Base-by-base conservation (phyloP, 1,140 invertebrate species). In the Choristoneura fumiferana region DNA sequence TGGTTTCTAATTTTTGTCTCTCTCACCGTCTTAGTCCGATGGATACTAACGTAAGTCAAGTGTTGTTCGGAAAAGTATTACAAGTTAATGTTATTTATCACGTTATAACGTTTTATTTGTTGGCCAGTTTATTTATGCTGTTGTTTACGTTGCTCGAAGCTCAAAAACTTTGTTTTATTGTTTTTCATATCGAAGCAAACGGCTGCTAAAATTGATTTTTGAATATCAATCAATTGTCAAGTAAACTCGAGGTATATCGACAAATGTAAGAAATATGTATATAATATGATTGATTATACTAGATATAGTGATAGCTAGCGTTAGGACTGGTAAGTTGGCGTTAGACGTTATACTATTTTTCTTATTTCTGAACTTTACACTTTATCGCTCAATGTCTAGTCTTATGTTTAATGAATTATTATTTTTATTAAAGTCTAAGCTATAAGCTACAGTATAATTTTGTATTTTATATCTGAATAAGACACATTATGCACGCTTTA, bases 81-180 rank as follows among this genome's bases (percentile, higher is more conserved):
- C n/a, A n/a, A n/a, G n/a, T n/a, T n/a, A n/a, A n/a, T n/a, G n/a
- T n/a, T n/a, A n/a, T n/a, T 43, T 43, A 52, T 8, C 55, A 43
- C 74, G 76, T 80, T 72, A 83, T 82, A 81, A 72, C 61, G n/a
- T n/a, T 67, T 62, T 75, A 70, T 74, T 71, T 64, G n/a, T 79
- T 78, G 59, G 73, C 80, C 80, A 85, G 79, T 85, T 79, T 82
- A 79, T 79, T 78, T 85, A 76, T 81, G 72, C 78, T 78, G 53
- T n/a, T n/a, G n/a, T n/a, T 73, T 78, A 71, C 61, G 64, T 60
- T 60, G 73, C 72, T 80, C 54, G 71, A 61, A 81, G 76, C 82
- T 69, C 63, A 74, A 69, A 59, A 60, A 22, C 43, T 55, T 40
- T 40, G 55, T 39, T 61, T 60, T 63, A 54, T 62, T n/a, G n/a